Conservation (phyloP, 2,888 invertebrate species). For the Calephelis perditalis region DNA sequence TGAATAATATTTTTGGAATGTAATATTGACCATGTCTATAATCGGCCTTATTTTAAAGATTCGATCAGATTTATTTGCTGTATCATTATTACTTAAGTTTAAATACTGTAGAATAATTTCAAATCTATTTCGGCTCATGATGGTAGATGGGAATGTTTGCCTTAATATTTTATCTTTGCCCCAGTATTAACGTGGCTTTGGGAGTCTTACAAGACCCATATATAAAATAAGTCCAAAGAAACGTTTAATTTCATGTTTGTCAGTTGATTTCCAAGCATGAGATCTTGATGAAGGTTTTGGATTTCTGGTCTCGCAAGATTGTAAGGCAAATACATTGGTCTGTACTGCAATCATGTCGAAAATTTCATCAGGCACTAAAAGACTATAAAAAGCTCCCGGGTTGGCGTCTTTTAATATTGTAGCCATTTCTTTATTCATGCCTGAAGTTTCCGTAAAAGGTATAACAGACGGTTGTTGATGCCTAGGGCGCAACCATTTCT, state of each 20-base stretch:
- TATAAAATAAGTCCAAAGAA: conserved; percentile 31
- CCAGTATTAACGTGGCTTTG: conserved; percentile 30
- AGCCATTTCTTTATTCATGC: conserved; percentile 13
- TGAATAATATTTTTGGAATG: conserved; percentile 33
- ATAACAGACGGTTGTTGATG: background rate
- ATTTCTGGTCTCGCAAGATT: background rate
- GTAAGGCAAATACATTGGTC: conserved; percentile 1
- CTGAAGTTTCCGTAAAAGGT: conserved; percentile 13
- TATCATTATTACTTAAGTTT: conserved; percentile 35
- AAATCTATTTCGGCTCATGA: too few relatives aligned
- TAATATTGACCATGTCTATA: conserved; percentile 33
- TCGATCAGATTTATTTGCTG: conserved; percentile 31
- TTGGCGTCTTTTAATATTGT: conserved; percentile 2
- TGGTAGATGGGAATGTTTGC: too few relatives aligned
- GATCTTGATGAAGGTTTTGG: conserved; percentile 23
- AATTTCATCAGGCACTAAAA: conserved; percentile 2
- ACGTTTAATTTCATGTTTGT: conserved; percentile 26
- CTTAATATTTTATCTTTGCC: conserved; percentile 17
- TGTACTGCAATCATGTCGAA: background rate
- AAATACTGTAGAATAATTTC: conserved; percentile 28
- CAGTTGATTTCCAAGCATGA: conserved; percentile 29
- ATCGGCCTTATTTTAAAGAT: conserved; percentile 35
- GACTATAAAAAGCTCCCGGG: conserved; percentile 14
- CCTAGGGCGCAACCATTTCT: background rate
- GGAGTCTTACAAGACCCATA: conserved; percentile 34